Evolutionary conservation across 2,888 invertebrate genomes (phyloP), one percentile per base, ranked within the genome.

Genomic region (Beris morrisii): DNA sequence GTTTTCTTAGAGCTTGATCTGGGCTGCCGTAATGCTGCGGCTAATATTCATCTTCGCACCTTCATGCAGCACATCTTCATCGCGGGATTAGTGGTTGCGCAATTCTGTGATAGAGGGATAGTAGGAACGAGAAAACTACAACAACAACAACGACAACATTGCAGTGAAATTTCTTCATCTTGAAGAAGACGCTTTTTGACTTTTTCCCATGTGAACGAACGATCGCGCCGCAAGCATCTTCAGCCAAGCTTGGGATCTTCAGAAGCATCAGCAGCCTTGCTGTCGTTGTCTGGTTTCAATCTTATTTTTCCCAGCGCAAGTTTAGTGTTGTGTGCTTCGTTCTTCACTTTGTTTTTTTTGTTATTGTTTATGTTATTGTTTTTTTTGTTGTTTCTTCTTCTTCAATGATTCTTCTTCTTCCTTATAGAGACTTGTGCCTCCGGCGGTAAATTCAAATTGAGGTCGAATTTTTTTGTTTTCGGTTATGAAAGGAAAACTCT

Each of bases 401-500:
- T 13, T 7, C 22, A 11, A n/a, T 22, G 22, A 4, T 45, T 7
- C 46, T 61, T 61, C 45, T 61, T 32, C 50, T 52, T 31, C 38
- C 15, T 43, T 15, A 50, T 50, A 12, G 11, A 15, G 59, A 22
- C 50, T 50, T 9, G 59, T 13, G 22, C 15, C 50, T 38, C 38
- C 3, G 38, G 31, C 59, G 32, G 38, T 59, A 5, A 31, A 50
- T 61, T 50, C 52, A 30, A 52, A 61, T 50, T 61, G 61, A 52
- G 61, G 61, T 61, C 61, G 52, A 50, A 50, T 61, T 43, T 61
- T 61, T 48, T 61, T 50, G 50, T 61, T 48, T 61, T 61, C 59
- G 50, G 59, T 59, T 61, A 61, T 61, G 61, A 61, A 61, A 61
- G 61, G 61, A 50, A 50, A 61, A 61, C 50, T 38, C 43, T 50